These are phyloP conservation scores for Nomada flava DNA, from an alignment of 2,888 invertebrate species.

Conservation along the genomic window DNA sequence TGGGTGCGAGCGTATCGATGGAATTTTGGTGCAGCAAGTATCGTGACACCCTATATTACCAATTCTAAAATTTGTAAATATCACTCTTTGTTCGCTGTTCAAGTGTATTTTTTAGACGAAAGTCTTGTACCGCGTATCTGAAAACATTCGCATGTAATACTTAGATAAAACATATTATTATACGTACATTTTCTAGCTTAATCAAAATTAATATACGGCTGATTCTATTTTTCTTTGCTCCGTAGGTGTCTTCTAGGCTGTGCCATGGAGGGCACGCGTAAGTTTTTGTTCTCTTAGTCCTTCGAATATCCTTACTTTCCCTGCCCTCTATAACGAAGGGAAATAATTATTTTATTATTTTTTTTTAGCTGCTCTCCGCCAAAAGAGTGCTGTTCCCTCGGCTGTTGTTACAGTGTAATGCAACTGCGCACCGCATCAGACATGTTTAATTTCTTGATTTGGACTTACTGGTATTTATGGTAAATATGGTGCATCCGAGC, in stretches of 20 bases:
- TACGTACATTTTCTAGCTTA: neutral
- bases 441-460: slow-evolving; percentile 88
- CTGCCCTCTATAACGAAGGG: neutral
- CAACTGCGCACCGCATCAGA: slow-evolving; percentile 85
- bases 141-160: slow-evolving; percentile 9
- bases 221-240: slow-evolving; percentile 3
- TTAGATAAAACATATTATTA: slow-evolving; percentile 1
- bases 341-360: slow-evolving; percentile 1
- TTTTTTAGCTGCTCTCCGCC: slow-evolving; percentile 88
- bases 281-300: slow-evolving; percentile 59
- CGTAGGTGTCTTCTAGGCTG: slow-evolving; percentile 78
- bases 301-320: neutral
- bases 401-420: slow-evolving; percentile 87
- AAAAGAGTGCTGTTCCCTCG: slow-evolving; percentile 90
- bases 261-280: slow-evolving; percentile 80
- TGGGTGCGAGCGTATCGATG: slow-evolving; percentile 13
- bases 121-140: neutral
- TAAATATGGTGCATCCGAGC: slow-evolving; percentile 75
- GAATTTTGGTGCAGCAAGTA: slow-evolving; percentile 17
- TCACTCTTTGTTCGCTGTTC: neutral
- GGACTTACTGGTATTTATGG: slow-evolving; percentile 90
- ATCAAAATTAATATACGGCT: neutral
- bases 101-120: neutral
- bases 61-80: neutral
- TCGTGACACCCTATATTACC: neutral